Conservation (phyloP, 2,888 invertebrate species). For the Troilus luridus region DNA sequence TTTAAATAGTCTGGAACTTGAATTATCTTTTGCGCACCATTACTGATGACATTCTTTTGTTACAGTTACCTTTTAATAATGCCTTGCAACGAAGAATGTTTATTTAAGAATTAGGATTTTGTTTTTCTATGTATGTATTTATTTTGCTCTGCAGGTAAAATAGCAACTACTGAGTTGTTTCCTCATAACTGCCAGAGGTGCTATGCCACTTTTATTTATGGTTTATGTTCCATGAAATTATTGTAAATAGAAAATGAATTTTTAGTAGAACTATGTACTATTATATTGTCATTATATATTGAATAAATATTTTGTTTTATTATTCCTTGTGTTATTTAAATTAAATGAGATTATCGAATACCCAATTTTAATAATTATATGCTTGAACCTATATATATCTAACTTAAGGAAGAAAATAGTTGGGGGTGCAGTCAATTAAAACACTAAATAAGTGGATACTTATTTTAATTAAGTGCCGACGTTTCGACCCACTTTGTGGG, state of each 20-base stretch:
- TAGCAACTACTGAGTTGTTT: background rate
- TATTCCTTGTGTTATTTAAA: background rate
- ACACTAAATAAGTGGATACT: too few relatives aligned
- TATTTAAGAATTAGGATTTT: background rate
- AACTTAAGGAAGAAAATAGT: too few relatives aligned
- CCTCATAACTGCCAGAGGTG: background rate
- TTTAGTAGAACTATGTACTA: background rate
- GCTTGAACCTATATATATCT: too few relatives aligned
- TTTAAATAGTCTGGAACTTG: background rate
- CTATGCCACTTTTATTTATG: background rate
- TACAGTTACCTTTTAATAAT: slow-evolving; percentile 18
- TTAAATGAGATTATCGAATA: background rate
- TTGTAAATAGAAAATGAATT: slow-evolving; percentile 14
- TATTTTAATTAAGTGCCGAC: too few relatives aligned
- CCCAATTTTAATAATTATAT: too few relatives aligned
- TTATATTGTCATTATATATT: slow-evolving; percentile 23
- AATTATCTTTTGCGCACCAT: background rate
- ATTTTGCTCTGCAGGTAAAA: background rate
- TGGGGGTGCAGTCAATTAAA: too few relatives aligned
- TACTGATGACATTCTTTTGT: slow-evolving; percentile 18
- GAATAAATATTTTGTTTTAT: background rate
- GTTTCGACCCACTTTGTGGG: too few relatives aligned
- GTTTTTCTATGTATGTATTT: background rate
- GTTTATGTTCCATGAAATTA: slow-evolving; percentile 36
- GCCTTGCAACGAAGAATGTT: background rate